These are phyloP conservation scores for Diaprepes abbreviatus DNA, from an alignment of 2,888 invertebrate species.

Conservation along the genomic window DNA sequence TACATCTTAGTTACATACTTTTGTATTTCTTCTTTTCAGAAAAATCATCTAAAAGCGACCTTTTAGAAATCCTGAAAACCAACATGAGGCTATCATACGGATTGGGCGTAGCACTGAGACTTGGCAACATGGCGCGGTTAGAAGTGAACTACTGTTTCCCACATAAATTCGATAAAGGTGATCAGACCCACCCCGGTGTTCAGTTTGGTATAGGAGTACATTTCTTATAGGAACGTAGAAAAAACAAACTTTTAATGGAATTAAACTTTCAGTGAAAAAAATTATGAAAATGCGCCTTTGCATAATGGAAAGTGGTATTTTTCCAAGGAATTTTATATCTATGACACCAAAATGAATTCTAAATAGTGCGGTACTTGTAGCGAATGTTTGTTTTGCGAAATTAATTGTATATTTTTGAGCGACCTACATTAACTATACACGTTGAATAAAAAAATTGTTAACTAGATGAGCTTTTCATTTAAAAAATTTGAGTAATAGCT, in stretches of 20 bases:
- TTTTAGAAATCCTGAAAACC: conserved; percentile 53
- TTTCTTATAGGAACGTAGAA: conserved; percentile 73
- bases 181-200: conserved; percentile 78
- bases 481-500: too few species aligned
- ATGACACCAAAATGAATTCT: background rate
- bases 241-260: background rate
- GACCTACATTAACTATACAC: background rate
- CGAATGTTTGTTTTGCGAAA: background rate
- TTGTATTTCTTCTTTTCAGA: conserved; percentile 33
- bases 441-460: conserved; percentile 17
- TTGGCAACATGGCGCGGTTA: conserved; percentile 89
- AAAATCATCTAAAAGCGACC: conserved; percentile 38
- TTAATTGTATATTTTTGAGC: conserved; percentile 19
- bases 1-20: too few species aligned
- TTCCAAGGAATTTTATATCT: background rate
- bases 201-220: conserved; percentile 89
- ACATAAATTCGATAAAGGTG: conserved; percentile 72
- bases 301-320: background rate
- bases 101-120: conserved; percentile 84
- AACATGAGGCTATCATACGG: conserved; percentile 83
- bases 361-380: conserved; percentile 10
- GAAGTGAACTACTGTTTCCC: conserved; percentile 97
- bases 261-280: background rate
- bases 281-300: conserved; percentile 9
- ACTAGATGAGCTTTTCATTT: too few species aligned